Evolutionary conservation across 2,797 vertebrate genomes (phyloP).

Genomic region (Valencia hispanica): DNA sequence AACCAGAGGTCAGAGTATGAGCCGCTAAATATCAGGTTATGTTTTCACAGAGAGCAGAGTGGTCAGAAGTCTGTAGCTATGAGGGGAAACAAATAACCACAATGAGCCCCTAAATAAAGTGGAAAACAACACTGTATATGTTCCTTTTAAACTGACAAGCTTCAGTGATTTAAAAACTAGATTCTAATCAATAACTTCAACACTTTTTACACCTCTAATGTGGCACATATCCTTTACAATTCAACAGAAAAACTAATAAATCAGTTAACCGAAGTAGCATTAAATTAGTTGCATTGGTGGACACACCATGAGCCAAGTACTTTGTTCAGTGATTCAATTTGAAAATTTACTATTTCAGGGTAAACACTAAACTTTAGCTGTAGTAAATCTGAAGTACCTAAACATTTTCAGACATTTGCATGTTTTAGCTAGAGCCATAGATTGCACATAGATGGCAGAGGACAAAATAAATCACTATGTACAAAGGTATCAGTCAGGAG

Average conservation of each 20-base stretch:
- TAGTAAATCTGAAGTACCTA: too few relatives aligned
- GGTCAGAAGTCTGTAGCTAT: slow-evolving; percentile 17
- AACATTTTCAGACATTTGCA: too few relatives aligned
- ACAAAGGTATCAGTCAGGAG: too few relatives aligned
- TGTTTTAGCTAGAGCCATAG: too few relatives aligned
- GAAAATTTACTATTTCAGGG: too few relatives aligned
- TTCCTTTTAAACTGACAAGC: not conserved
- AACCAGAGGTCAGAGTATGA: slow-evolving; percentile 22
- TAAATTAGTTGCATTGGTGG: not conserved
- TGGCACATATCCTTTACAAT: not conserved
- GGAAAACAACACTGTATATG: not conserved
- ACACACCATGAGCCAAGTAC: not conserved
- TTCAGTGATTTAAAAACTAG: not conserved
- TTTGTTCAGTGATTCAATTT: too few relatives aligned
- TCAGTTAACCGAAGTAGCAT: not conserved
- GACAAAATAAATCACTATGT: too few relatives aligned
- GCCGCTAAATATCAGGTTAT: slow-evolving; percentile 33
- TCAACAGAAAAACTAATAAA: not conserved
- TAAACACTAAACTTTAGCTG: too few relatives aligned
- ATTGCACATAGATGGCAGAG: too few relatives aligned
- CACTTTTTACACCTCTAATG: not conserved
- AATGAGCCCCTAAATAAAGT: not conserved
- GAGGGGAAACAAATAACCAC: not conserved
- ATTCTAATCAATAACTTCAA: not conserved
- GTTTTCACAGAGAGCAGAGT: slow-evolving; percentile 27